Conservation (phyloP, 2,888 invertebrate genomes). For the Volucella bombylans region DNA sequence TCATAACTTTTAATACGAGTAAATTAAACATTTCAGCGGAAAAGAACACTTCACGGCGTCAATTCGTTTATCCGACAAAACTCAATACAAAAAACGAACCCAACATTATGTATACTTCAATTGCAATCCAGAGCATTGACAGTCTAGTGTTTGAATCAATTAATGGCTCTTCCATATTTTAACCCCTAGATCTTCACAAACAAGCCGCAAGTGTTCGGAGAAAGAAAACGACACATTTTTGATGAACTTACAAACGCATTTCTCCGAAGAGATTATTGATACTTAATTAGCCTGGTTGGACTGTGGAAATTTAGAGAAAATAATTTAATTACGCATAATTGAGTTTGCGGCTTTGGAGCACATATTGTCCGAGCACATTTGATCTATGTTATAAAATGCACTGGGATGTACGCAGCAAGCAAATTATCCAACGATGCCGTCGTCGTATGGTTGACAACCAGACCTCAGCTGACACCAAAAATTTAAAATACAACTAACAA, state of each 20-base stretch:
- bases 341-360: conserved; percentile 42
- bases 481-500: too few relatives aligned
- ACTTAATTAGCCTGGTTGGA: conserved; percentile 45
- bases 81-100: conserved; percentile 35
- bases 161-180: conserved; percentile 38
- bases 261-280: conserved; percentile 66
- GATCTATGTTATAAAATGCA: too few relatives aligned
- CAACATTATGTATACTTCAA: conserved; percentile 29
- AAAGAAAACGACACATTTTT: background rate
- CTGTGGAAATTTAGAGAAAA: conserved; percentile 24
- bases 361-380: background rate
- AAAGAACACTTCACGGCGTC: conserved; percentile 59
- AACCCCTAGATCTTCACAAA: conserved; percentile 24
- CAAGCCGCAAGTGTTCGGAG: background rate
- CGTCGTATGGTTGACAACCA: too few relatives aligned
- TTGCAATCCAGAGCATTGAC: conserved; percentile 54
- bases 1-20: conserved; percentile 7
- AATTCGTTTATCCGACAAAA: conserved; percentile 61
- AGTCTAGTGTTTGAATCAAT: conserved; percentile 54
- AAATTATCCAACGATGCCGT: too few relatives aligned
- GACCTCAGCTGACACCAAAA: too few relatives aligned
- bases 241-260: conserved; percentile 44
- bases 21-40: conserved; percentile 44
- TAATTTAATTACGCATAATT: conserved; percentile 55
- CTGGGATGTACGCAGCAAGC: too few relatives aligned